These are phyloP conservation scores for Psilopogon haemacephalus DNA, from an alignment of 2,113 vertebrate species.

Conservation along the genomic window DNA sequence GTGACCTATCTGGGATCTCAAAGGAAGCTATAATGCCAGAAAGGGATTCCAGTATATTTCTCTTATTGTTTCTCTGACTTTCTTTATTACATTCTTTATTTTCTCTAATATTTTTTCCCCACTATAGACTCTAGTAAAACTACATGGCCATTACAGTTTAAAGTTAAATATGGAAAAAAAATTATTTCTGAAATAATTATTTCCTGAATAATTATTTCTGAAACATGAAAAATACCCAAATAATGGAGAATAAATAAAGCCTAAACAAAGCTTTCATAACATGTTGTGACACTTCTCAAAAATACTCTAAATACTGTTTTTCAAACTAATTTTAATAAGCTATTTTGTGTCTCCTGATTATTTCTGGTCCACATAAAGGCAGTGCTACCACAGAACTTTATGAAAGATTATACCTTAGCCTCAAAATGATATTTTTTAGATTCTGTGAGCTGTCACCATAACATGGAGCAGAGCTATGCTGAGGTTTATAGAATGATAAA, in stretches of 20 bases:
- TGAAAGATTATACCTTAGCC: neutral
- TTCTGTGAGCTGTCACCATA: neutral
- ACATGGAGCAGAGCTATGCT: neutral
- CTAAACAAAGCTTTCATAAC: neutral
- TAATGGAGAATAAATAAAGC: neutral
- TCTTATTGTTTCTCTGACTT: neutral
- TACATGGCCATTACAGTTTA: neutral
- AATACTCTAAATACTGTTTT: neutral
- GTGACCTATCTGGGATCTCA: neutral
- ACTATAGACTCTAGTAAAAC: neutral
- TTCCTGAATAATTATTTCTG: neutral
- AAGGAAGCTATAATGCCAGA: neutral
- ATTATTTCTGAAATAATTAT: neutral
- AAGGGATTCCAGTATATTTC: neutral
- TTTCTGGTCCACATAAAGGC: neutral
- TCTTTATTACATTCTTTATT: neutral
- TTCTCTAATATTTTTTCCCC: neutral
- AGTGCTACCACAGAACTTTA: neutral
- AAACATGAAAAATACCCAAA: neutral
- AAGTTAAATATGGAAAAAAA: neutral
- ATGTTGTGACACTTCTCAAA: neutral
- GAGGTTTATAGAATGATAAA: neutral
- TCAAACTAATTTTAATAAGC: neutral
- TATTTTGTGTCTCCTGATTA: neutral
- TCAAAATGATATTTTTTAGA: neutral